Evolutionary conservation across 2,888 invertebrate genomes (phyloP).

Genomic region (Frankliniella fusca): DNA sequence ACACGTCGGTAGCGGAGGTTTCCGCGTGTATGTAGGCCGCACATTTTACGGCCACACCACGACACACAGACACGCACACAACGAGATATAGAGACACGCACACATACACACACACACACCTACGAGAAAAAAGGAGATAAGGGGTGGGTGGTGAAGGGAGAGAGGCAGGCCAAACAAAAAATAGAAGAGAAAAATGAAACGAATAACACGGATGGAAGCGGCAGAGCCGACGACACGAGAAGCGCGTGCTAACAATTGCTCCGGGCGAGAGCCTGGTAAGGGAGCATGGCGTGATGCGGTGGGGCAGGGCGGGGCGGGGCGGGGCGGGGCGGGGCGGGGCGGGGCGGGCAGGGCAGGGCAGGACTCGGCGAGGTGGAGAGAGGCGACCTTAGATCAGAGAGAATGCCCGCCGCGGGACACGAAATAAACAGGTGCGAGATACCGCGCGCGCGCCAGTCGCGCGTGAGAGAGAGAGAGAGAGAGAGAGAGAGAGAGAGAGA

Average conservation of each 20-base stretch:
- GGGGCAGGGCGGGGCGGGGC: background rate
- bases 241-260: constrained; percentile 8
- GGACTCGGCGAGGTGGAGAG: no score
- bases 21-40: no score
- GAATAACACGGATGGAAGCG: background rate
- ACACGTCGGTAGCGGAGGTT: no score
- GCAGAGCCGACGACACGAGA: background rate
- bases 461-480: no score
- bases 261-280: background rate
- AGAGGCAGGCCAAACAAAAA: background rate
- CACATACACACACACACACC: background rate
- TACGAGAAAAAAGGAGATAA: background rate
- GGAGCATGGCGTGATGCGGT: background rate
- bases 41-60: no score
- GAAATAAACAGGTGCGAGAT: no score
- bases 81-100: background rate
- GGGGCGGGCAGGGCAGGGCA: background rate
- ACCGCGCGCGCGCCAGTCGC: no score
- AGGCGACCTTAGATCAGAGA: no score
- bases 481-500: no score
- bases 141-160: background rate
- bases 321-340: background rate
- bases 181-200: constrained; percentile 2
- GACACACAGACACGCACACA: background rate
- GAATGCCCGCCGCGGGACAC: no score